Base-by-base conservation (phyloP, 2,113 vertebrate genomes). In the Steatornis caripensis region DNA sequence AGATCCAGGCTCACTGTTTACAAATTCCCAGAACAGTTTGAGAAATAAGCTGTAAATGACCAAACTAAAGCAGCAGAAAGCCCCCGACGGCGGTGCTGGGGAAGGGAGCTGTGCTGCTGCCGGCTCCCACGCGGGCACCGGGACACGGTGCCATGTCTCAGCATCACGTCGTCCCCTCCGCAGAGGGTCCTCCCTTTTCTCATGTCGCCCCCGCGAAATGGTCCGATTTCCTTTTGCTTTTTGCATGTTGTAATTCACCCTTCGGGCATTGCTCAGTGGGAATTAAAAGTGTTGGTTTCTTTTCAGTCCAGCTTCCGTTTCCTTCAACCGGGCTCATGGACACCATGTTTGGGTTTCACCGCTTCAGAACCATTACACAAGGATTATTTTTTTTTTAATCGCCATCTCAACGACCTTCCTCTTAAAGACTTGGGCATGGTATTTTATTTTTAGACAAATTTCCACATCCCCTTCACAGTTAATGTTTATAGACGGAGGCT, bases 381-480 rank as follows among this genome's bases (percentile, higher is more conserved):
- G 65, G 76, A 32, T 83, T n/a, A n/a, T 29, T 37, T 43, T 55
- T 36, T 62, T 46, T 89, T 84, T 93, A n/a, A 87, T 60, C 30
- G 13, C 80, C 41, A 6, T 72, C 80, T 92, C 86, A n/a, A 26
- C 9, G 6, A 49, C 75, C 77, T 96, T 96, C 78, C 72, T 86
- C 75, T 85, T 90, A 65, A 95, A 89, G 90, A 92, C 65, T 92
- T 93, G 80, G 92, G 45, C 66, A 95, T 89, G 62, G 62, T 77
- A 83, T 93, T 96, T 88, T 97, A 94, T 97, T 97, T 95, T 96
- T 95, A 95, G 94, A n/a, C 70, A 83, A 96, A 75, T 97, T 95
- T 96, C 95, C 92, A 81, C 81, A 81, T 96, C 92, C 84, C 79
- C 71, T 95, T 88, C 89, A 49, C n/a, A 7, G 87, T 77, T 84